Percentiles rank a stretch among this genome's conserved stretches.
Evolutionary conservation across 1,140 invertebrate genomes (phyloP).

Genomic region (Zaprionus africanus): DNA sequence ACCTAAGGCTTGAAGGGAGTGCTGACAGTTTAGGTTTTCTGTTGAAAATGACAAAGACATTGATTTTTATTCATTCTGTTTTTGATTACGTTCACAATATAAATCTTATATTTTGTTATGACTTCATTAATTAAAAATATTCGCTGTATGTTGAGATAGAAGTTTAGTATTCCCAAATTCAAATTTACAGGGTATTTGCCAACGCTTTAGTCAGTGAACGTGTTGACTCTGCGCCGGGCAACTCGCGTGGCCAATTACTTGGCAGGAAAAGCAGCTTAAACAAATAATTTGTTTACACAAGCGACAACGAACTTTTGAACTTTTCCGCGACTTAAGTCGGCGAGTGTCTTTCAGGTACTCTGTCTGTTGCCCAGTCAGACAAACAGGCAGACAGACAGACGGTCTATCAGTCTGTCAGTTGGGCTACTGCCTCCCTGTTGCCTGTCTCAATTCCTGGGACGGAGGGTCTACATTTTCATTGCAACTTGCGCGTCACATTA

Average conservation of each 20-base stretch:
- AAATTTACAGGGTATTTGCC: constrained; percentile 24
- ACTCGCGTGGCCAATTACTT: constrained; percentile 53
- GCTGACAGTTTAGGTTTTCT: not conserved
- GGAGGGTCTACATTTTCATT: constrained; percentile 63
- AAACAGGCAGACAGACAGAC: constrained; percentile 15
- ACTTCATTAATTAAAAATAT: not conserved
- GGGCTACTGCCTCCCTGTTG: constrained; percentile 57
- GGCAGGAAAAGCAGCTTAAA: constrained; percentile 59
- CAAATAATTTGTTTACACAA: constrained; percentile 83
- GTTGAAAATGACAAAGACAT: not conserved
- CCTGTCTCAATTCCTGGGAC: constrained; percentile 22
- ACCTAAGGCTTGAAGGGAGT: constrained; percentile 1
- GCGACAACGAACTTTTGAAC: constrained; percentile 81
- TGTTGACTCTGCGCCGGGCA: constrained; percentile 34
- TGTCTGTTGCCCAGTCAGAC: constrained; percentile 15
- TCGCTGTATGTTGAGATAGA: not conserved
- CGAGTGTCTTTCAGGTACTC: constrained; percentile 24
- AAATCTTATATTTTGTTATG: not conserved
- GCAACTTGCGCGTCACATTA: constrained; percentile 75
- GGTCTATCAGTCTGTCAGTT: constrained; percentile 26
- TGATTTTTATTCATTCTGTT: not conserved
- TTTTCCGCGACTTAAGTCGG: constrained; percentile 53
- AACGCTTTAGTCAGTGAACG: constrained; percentile 35
- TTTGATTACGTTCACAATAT: not conserved
- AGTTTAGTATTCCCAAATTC: not conserved